Percentiles rank a stretch among this genome's conserved stretches.
These are phyloP conservation scores for Sitophilus oryzae DNA, from an alignment of 1,140 invertebrate species.

Conservation along the genomic window DNA sequence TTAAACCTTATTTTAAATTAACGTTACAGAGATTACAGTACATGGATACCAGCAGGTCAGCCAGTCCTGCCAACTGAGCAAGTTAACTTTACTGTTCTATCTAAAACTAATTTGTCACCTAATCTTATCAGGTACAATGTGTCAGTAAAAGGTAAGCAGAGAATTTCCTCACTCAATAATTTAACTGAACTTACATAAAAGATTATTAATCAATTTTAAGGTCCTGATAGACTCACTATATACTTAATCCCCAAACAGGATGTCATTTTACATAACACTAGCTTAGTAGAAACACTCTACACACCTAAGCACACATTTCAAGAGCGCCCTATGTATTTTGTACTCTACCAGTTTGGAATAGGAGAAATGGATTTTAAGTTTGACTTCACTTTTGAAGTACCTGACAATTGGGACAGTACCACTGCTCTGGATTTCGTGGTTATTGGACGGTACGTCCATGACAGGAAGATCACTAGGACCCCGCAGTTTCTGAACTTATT, in stretches of 20 bases:
- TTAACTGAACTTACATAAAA: too few relatives aligned
- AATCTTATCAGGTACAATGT: conserved; percentile 30
- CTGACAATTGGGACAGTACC: conserved; percentile 19
- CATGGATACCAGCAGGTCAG: conserved; percentile 38
- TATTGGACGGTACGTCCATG: conserved; percentile 34
- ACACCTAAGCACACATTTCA: conserved; percentile 18
- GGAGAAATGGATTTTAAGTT: conserved; percentile 29
- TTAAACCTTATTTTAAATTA: conserved; percentile 18
- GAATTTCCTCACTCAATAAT: too few relatives aligned
- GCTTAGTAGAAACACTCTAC: conserved; percentile 30
- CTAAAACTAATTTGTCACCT: conserved; percentile 10
- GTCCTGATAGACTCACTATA: conserved; percentile 35
- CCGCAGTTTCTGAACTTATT: conserved; percentile 36
- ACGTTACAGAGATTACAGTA: conserved; percentile 34
- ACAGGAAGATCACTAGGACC: conserved; percentile 31
- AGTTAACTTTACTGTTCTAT: conserved; percentile 27
- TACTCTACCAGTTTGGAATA: conserved; percentile 33
- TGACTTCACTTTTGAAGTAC: conserved; percentile 33
- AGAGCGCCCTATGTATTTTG: conserved; percentile 34
- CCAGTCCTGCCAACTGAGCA: conserved; percentile 35
- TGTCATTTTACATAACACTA: conserved; percentile 33
- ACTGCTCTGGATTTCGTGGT: conserved; percentile 36
- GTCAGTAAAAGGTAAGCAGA: conserved; percentile 30
- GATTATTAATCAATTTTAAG: too few relatives aligned
- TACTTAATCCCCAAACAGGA: conserved; percentile 35